Conservation (phyloP, 2,113 vertebrate species). For the Tichodroma muraria region DNA sequence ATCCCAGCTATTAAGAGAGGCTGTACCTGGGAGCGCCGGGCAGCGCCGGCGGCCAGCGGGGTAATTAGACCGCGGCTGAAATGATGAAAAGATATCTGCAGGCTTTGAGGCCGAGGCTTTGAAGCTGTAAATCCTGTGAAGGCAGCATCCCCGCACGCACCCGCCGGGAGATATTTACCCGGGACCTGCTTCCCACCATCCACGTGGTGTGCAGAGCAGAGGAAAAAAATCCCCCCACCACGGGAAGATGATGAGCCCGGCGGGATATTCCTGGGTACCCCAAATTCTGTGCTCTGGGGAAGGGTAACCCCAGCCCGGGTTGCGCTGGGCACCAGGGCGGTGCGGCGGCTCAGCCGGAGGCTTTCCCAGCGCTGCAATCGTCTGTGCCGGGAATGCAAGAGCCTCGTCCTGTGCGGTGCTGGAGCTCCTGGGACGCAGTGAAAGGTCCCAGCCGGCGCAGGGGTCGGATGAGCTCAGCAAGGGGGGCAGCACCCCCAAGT, state of each 20-base stretch:
- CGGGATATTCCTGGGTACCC: background rate
- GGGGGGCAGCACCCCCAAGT: rapidly evolving
- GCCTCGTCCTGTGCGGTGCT: background rate
- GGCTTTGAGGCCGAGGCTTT: conserved; percentile 64
- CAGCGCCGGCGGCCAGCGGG: conserved; percentile 13
- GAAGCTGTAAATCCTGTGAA: conserved; percentile 60
- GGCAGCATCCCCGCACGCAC: background rate
- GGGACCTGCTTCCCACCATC: background rate
- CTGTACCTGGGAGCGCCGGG: conserved; percentile 39
- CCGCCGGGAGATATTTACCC: conserved; percentile 31
- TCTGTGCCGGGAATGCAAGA: background rate
- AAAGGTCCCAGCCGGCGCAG: background rate
- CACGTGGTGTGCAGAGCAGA: background rate
- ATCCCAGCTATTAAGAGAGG: conserved; percentile 41
- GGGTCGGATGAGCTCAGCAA: background rate
- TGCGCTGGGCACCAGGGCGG: rapidly evolving
- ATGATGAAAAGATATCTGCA: conserved; percentile 64
- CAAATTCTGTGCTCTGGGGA: background rate
- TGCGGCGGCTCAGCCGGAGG: background rate
- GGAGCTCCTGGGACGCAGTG: background rate
- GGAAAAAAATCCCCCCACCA: background rate
- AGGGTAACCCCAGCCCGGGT: rapidly evolving
- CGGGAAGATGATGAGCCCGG: background rate
- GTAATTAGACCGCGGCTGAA: conserved; percentile 58
- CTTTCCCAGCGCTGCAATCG: rapidly evolving